These are phyloP conservation scores for Drosophila fulvimacula DNA, from an alignment of 2,888 invertebrate species.

Conservation along the genomic window DNA sequence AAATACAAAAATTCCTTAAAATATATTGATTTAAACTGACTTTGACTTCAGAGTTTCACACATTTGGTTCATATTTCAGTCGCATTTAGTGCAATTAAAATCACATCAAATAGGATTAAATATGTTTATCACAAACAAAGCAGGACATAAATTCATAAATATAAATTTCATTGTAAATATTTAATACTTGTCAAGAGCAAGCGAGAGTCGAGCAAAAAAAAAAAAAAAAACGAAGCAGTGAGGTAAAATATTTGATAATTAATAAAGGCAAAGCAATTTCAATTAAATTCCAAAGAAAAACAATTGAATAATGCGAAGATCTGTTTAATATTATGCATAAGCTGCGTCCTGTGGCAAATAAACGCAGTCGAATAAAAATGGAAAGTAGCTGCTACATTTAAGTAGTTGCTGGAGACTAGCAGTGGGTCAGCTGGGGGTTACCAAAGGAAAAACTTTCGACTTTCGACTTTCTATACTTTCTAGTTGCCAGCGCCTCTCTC, in stretches of 20 bases:
- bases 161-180: constrained; percentile 5
- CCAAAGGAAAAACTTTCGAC: constrained; percentile 28
- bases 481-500: constrained; percentile 7
- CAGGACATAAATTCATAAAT: too few relatives aligned
- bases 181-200: constrained; percentile 8
- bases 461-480: neutral
- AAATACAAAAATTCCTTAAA: too few relatives aligned
- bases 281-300: neutral
- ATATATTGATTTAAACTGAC: too few relatives aligned
- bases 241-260: constrained; percentile 31
- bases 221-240: constrained; percentile 9
- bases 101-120: too few relatives aligned
- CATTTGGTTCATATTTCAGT: too few relatives aligned
- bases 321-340: constrained; percentile 19
- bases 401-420: constrained; percentile 35
- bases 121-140: too few relatives aligned
- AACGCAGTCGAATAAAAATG: constrained; percentile 26
- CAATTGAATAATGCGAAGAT: neutral
- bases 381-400: constrained; percentile 43
- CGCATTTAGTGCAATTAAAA: too few relatives aligned
- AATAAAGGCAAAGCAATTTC: constrained; percentile 9
- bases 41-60: too few relatives aligned
- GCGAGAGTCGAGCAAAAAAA: constrained; percentile 11
- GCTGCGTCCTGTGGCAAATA: constrained; percentile 31
- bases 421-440: constrained; percentile 39